Percentiles rank a stretch among this genome's conserved stretches.
phyloP scores from a whole-genome alignment of 2,888 invertebrate genomes.

The Cryptophagus acutangulus region DNA sequence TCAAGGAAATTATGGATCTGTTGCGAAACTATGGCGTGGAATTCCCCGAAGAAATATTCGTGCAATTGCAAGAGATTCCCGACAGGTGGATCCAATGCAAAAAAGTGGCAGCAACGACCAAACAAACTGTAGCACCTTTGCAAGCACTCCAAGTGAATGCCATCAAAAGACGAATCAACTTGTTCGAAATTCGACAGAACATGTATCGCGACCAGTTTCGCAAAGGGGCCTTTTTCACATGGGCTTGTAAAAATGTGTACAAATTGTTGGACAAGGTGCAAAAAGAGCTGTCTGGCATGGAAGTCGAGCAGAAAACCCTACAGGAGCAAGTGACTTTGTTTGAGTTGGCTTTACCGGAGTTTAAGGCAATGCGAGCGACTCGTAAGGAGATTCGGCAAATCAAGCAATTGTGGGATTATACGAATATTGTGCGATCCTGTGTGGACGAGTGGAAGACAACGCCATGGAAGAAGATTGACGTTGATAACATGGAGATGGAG shows the following conservation, averaged over 20 bases:
- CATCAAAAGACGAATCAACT: conserved; percentile 74
- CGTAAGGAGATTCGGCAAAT: conserved; percentile 70
- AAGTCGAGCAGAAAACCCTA: conserved; percentile 62
- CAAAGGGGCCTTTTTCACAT: conserved; percentile 54
- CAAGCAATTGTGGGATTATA: conserved; percentile 89
- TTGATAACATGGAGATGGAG: conserved; percentile 91
- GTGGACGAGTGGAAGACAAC: conserved; percentile 92
- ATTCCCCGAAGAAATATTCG: conserved; percentile 71
- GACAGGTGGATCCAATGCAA: conserved; percentile 84
- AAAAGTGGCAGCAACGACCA: conserved; percentile 74
- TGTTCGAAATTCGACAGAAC: conserved; percentile 73
- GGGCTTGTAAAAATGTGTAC: conserved; percentile 64
- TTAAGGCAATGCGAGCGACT: conserved; percentile 67
- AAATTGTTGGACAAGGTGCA: conserved; percentile 65
- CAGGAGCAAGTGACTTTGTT: conserved; percentile 75
- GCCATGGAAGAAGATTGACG: conserved; percentile 89
- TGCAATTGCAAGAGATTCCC: conserved; percentile 75
- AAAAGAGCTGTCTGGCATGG: conserved; percentile 60
- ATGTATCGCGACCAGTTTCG: conserved; percentile 75
- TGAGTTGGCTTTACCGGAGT: conserved; percentile 81
- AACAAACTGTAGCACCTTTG: conserved; percentile 81
- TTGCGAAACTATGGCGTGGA: conserved; percentile 82
- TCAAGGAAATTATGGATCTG: conserved; percentile 80
- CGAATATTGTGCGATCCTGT: conserved; percentile 71
- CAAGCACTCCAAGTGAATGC: conserved; percentile 85